Base-by-base conservation (phyloP, 1,140 invertebrate genomes). In the Agrypnia vestita region DNA sequence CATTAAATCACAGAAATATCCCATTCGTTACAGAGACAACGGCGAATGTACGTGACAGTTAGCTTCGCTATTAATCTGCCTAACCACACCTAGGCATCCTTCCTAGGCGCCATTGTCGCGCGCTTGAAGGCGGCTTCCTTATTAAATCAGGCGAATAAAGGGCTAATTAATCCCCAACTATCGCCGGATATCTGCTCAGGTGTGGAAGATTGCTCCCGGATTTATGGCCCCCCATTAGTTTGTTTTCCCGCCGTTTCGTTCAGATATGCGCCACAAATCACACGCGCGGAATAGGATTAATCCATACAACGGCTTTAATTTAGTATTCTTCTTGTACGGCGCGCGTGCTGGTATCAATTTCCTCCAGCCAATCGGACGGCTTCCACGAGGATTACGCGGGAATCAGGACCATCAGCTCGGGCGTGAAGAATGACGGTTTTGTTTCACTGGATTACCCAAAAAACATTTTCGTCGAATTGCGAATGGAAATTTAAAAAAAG, bases 331-430 rank as follows among this genome's bases (percentile, higher is more conserved):
- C 44, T 11, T 9, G 64, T 47, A n/a, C n/a, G 46, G 35, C 9
- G n/a, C 64, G 64, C 64, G 64, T 69, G 64, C 64, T 46, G 64
- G 44, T n/a, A 46, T 69, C 44, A 69, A 69, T 69, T 69, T 69
- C 64, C 64, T 46, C 15, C 9, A 69, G 13, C n/a, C 64, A 69
- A 69, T 49, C 35, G 64, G 25, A 35, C 25, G 25, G 25, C 25
- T 35, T 35, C 25, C 25, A 35, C 6, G 6, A 35, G 25, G 25
- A 35, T 35, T 35, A 35, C 25, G 25, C 6, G 25, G 25, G 25
- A 35, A 35, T 35, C 25, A 35, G 6, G 6, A 35, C 6, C 1
- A 35, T 35, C 25, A 35, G 25, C 25, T 35, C 6, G 6, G 6
- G 25, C 25, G 25, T 35, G 25, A 35, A 35, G 25, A 35, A 35